Conservation (phyloP, 2,113 vertebrate species). For the Paedocypris sp. region DNA sequence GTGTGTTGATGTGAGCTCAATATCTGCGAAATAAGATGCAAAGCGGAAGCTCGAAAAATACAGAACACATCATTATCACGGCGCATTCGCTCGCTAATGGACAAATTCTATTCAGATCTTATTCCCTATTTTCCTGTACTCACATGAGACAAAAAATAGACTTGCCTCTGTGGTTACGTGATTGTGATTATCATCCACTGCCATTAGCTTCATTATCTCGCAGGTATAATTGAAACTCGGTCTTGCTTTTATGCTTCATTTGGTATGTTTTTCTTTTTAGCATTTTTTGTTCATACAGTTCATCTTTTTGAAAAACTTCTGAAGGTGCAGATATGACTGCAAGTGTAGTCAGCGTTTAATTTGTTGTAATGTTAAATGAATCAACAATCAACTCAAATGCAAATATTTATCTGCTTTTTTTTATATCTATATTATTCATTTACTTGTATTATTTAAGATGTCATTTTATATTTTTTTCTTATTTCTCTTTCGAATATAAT, state of each 20-base stretch:
- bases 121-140: conserved; percentile 9
- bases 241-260: not conserved
- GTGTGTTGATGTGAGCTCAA: conserved; percentile 3
- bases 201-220: conserved; percentile 1
- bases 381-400: too few relatives aligned
- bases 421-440: too few relatives aligned
- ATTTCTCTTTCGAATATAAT: not conserved
- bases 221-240: conserved; percentile 7
- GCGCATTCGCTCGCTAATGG: conserved; percentile 4
- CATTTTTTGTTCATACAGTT: too few relatives aligned
- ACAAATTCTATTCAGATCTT: conserved; percentile 23
- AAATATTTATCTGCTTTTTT: too few relatives aligned
- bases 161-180: not conserved
- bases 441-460: too few relatives aligned
- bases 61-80: not conserved
- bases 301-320: too few relatives aligned
- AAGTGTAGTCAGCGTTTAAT: too few relatives aligned
- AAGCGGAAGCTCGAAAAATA: not conserved
- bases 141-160: conserved; percentile 7
- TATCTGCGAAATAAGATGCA: not conserved
- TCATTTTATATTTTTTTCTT: too few relatives aligned
- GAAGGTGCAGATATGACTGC: too few relatives aligned
- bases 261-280: not conserved
- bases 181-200: conserved; percentile 3
- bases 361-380: too few relatives aligned